phyloP scores from a whole-genome alignment of 2,888 invertebrate genomes.

The Eremobia ochroleuca region DNA sequence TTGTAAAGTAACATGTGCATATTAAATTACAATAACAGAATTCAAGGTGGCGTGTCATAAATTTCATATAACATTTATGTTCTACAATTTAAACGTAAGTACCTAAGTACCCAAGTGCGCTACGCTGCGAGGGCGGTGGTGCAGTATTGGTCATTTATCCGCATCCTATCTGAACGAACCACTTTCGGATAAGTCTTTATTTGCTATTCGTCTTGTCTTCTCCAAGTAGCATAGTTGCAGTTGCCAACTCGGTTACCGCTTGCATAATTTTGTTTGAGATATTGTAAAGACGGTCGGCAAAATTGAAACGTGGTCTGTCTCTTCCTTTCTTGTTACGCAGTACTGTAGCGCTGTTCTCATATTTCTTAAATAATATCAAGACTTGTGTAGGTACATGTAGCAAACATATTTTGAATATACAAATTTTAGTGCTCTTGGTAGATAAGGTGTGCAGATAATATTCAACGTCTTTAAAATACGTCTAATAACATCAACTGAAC shows the following conservation, averaged over 20 bases:
- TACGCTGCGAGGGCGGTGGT: not conserved
- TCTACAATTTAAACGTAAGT: conserved; percentile 19
- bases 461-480: not conserved
- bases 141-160: conserved; percentile 67
- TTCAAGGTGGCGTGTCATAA: conserved; percentile 19
- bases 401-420: conserved; percentile 20
- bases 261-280: conserved; percentile 64
- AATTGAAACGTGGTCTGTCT: conserved; percentile 63
- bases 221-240: conserved; percentile 61
- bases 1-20: conserved; percentile 22
- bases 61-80: conserved; percentile 30
- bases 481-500: not conserved
- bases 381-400: conserved; percentile 3
- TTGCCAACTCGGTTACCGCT: conserved; percentile 62
- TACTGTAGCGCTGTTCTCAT: conserved; percentile 36
- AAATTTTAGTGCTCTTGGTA: conserved; percentile 15
- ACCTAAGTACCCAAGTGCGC: not conserved
- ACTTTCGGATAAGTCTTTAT: conserved; percentile 70
- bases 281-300: conserved; percentile 61
- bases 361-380: conserved; percentile 51
- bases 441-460: conserved; percentile 1
- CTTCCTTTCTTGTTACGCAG: conserved; percentile 53
- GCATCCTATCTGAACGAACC: conserved; percentile 64
- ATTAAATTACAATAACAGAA: conserved; percentile 44
- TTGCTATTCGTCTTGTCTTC: conserved; percentile 68